Evolutionary conservation across 1,140 invertebrate genomes (phyloP).

Genomic region (Cotesia glomerata): DNA sequence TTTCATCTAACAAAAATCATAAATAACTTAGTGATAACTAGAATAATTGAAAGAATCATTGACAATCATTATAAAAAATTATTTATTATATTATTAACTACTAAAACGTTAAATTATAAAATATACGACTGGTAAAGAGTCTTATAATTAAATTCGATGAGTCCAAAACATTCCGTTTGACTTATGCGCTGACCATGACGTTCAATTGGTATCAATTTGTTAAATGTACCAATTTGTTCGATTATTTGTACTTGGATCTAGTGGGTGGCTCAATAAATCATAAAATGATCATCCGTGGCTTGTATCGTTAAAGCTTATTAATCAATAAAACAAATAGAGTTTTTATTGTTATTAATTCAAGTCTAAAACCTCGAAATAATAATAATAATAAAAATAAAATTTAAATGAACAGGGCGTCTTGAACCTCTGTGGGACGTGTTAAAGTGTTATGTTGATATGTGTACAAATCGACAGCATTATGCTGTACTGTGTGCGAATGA

Average conservation of each 20-base stretch:
- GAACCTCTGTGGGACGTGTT: neutral
- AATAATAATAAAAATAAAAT: too few species aligned
- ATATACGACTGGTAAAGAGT: too few species aligned
- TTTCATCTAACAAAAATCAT: too few species aligned
- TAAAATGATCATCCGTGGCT: neutral
- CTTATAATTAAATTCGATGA: neutral
- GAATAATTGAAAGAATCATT: too few species aligned
- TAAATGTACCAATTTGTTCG: conserved; percentile 3
- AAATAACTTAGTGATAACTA: too few species aligned
- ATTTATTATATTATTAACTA: too few species aligned
- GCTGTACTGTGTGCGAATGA: conserved; percentile 4
- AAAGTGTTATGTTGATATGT: neutral
- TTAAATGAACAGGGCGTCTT: too few species aligned
- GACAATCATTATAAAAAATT: too few species aligned
- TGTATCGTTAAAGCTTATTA: neutral
- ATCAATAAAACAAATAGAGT: neutral
- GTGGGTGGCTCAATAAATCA: neutral
- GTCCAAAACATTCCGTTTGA: conserved; percentile 6
- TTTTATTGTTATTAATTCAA: neutral
- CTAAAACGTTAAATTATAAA: too few species aligned
- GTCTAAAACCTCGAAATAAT: too few species aligned
- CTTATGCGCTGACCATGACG: conserved; percentile 8
- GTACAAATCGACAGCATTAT: neutral
- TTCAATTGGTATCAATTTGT: conserved; percentile 16
- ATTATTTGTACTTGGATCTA: neutral